Base-by-base conservation (phyloP, 2,888 invertebrate species). In the Apamea epomidion region DNA sequence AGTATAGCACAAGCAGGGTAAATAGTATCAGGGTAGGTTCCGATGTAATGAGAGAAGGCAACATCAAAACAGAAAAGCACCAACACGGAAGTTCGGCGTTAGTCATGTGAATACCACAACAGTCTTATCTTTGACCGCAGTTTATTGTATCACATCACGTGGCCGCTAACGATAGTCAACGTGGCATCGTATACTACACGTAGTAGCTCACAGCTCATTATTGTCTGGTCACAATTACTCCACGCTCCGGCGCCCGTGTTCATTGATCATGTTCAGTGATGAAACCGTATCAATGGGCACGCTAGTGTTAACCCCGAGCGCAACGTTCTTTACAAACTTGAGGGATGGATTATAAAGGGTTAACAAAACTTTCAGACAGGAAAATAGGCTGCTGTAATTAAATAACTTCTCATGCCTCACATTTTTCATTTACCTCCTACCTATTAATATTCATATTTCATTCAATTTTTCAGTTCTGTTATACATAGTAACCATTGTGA, bases 101-200 rank as follows among this genome's bases (percentile, higher is more conserved):
- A 51, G n/a, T 76, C 51, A 68, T 68, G 51, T 60, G 42, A 76
- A n/a, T n/a, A 69, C 8, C 51, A 45, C 37, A 74, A 29, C 51
- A 54, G 51, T 67, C 29, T 83, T 85, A 85, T 82, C 85, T 73
- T 69, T 80, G 54, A 32, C 73, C n/a, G 58, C 48, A 58, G 82
- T 48, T 58, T 82, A 82, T 75, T 48, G 37, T 58, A 42, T 74
- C 58, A 82, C 58, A 48, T 80, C 82, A 80, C 58, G 45, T 21
- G 65, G 29, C 48, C 29, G 25, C 45, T 48, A 64, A 42, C 42
- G 70, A 71, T 67, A 78, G 80, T 29, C 62, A 45, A 32, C 54
- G n/a, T 29, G 32, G 45, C 65, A 68, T 62, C 51, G 54, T n/a
- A 60, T 14, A 29, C 58, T 32, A 67, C 32, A 60, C 58, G 14